Percentiles rank a stretch among this genome's conserved stretches.
phyloP scores from a whole-genome alignment of 2,888 invertebrate genomes.

The Eilema depressum region DNA sequence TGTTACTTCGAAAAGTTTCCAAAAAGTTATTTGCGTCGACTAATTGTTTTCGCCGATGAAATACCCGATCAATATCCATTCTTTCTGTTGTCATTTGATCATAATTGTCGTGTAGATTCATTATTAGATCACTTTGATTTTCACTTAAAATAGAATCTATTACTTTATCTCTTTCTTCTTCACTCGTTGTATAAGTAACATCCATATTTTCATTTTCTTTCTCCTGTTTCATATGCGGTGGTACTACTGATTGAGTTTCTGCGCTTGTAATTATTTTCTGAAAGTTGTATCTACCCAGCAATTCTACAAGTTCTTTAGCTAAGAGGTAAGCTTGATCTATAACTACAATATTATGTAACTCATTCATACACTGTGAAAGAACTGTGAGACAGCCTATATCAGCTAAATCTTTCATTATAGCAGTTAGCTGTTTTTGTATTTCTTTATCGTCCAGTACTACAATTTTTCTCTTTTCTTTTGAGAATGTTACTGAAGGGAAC shows the following conservation, averaged over 20 bases:
- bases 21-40: constrained; percentile 59
- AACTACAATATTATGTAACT: constrained; percentile 89
- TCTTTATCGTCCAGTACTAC: constrained; percentile 88
- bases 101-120: constrained; percentile 80
- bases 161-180: constrained; percentile 56
- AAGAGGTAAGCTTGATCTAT: constrained; percentile 86
- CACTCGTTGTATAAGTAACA: constrained; percentile 16
- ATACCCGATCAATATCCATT: constrained; percentile 33
- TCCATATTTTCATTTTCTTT: constrained; percentile 33
- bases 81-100: constrained; percentile 22
- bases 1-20: constrained; percentile 61
- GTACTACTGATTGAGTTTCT: constrained; percentile 21
- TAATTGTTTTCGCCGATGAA: constrained; percentile 26
- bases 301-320: constrained; percentile 76
- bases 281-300: constrained; percentile 83
- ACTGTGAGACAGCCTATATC: constrained; percentile 90
- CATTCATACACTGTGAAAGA: constrained; percentile 87
- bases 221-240: constrained; percentile 7
- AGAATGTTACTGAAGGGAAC: constrained; percentile 91
- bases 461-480: constrained; percentile 90
- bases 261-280: constrained; percentile 29
- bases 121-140: constrained; percentile 84
- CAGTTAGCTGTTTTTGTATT: constrained; percentile 86
- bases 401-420: constrained; percentile 88
- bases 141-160: constrained; percentile 87